These are phyloP conservation scores for Acheta domesticus DNA, from an alignment of 2,888 invertebrate genomes.

Conservation along the genomic window DNA sequence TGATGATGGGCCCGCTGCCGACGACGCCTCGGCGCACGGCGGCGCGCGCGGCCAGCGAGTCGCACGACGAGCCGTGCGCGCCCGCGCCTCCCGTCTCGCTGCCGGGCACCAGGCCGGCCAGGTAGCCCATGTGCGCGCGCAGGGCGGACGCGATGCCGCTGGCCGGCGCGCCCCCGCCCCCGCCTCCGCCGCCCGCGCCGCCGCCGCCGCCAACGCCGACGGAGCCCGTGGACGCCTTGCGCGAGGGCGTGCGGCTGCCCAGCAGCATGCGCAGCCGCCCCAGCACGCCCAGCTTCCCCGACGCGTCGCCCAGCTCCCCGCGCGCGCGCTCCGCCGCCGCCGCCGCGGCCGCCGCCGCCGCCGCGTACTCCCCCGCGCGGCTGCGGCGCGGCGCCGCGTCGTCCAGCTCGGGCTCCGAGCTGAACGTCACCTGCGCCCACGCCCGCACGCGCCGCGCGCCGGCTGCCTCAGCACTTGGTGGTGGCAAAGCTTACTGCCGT, in stretches of 20 bases:
- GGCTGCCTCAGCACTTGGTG: slow-evolving; percentile 49
- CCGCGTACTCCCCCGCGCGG: not conserved
- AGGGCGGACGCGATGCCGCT: slow-evolving; percentile 63
- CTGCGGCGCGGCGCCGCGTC: slow-evolving; percentile 44
- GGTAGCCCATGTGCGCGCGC: slow-evolving; percentile 69
- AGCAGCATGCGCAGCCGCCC: slow-evolving; percentile 54
- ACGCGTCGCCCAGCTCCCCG: not conserved
- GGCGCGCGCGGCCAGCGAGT: not conserved
- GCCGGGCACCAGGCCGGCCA: slow-evolving; percentile 63
- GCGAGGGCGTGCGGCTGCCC: slow-evolving; percentile 57
- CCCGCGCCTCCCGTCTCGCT: not conserved
- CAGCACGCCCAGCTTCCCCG: slow-evolving; percentile 44
- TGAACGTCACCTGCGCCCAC: slow-evolving; percentile 60
- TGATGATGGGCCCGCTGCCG: slow-evolving; percentile 59
- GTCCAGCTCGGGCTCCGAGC: slow-evolving; percentile 63
- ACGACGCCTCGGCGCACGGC: not conserved
- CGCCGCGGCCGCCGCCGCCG: not conserved
- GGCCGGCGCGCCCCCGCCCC: slow-evolving; percentile 27
- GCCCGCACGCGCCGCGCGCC: slow-evolving; percentile 49
- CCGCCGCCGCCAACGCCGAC: slow-evolving; percentile 39
- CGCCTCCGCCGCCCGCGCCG: slow-evolving; percentile 54
- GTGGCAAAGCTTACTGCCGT: too few species aligned
- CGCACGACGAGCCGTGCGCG: not conserved
- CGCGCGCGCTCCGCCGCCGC: not conserved
- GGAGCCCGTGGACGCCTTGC: slow-evolving; percentile 45